Conservation (phyloP, 2,797 vertebrate species). For the Pteronotus mesoamericanus region DNA sequence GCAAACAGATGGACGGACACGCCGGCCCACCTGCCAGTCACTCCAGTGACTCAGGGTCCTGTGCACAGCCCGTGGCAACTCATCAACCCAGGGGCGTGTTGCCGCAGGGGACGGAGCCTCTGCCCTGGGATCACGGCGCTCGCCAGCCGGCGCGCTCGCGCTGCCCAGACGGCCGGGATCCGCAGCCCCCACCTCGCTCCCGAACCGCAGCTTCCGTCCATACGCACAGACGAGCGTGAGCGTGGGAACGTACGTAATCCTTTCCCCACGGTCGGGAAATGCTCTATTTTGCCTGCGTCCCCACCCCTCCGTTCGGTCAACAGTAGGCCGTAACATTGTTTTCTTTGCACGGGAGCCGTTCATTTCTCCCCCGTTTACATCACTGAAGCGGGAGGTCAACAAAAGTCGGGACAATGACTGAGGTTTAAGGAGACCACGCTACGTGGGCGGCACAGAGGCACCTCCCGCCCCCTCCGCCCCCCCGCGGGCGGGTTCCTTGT, state of each 20-base stretch:
- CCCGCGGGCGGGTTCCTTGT: background rate
- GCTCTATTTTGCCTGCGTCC: background rate
- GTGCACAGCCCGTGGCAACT: constrained; percentile 32
- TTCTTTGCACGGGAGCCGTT: background rate
- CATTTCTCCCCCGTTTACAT: background rate
- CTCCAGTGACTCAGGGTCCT: constrained; percentile 52
- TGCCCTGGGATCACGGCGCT: constrained; percentile 9
- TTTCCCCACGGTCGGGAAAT: rapidly evolving
- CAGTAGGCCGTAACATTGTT: background rate
- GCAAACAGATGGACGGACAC: constrained; percentile 15
- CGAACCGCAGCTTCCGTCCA: no score
- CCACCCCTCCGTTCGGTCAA: background rate
- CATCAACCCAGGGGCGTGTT: constrained; percentile 68
- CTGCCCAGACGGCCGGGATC: background rate
- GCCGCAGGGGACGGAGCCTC: constrained; percentile 45
- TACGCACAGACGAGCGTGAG: rapidly evolving
- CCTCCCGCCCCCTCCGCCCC: no score
- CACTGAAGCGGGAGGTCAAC: background rate
- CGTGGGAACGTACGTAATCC: rapidly evolving
- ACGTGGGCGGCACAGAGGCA: rapidly evolving
- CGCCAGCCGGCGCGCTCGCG: constrained; percentile 48
- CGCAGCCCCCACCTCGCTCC: no score
- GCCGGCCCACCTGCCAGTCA: constrained; percentile 29
- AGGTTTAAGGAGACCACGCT: rapidly evolving
- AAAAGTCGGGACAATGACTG: background rate